Percentiles rank a stretch among this genome's conserved stretches.
phyloP scores from a whole-genome alignment of 2,797 vertebrate species.

The Melanotaenia nigrans region DNA sequence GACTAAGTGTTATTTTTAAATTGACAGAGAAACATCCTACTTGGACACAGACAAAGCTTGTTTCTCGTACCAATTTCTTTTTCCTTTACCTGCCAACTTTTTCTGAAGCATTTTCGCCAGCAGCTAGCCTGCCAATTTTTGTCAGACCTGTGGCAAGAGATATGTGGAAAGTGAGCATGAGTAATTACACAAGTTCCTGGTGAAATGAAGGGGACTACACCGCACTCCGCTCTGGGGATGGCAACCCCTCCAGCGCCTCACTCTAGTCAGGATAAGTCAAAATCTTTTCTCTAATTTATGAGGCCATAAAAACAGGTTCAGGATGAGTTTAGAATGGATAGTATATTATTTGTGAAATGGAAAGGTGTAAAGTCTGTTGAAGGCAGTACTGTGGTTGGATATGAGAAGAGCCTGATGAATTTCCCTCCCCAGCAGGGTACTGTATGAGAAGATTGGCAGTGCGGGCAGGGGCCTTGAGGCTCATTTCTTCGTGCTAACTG shows the following conservation, averaged over 20 bases:
- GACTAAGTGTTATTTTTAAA: slow-evolving; percentile 97
- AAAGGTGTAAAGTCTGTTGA: slow-evolving; percentile 36
- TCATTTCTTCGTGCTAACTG: slow-evolving; percentile 89
- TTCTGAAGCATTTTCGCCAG: slow-evolving; percentile 84
- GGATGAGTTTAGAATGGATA: slow-evolving; percentile 80
- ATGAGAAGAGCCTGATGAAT: slow-evolving; percentile 86
- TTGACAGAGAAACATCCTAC: slow-evolving; percentile 94
- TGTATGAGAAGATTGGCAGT: slow-evolving; percentile 90
- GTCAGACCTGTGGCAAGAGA: slow-evolving; percentile 57
- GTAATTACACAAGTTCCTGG: slow-evolving; percentile 91
- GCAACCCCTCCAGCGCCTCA: slow-evolving; percentile 88
- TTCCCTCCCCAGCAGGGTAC: slow-evolving; percentile 83
- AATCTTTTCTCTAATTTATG: slow-evolving; percentile 87
- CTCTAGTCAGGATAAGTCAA: slow-evolving; percentile 88
- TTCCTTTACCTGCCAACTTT: slow-evolving; percentile 85
- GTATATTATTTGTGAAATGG: slow-evolving; percentile 72
- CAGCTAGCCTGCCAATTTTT: slow-evolving; percentile 62
- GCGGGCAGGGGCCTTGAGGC: slow-evolving; percentile 84
- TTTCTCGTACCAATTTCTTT: slow-evolving; percentile 62
- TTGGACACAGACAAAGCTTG: slow-evolving; percentile 81
- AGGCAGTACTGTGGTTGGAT: slow-evolving; percentile 51
- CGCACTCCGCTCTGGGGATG: slow-evolving; percentile 86
- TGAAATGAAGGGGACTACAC: slow-evolving; percentile 91
- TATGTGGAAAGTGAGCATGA: slow-evolving; percentile 87
- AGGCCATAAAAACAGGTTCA: slow-evolving; percentile 85